Conservation (phyloP, 1,140 invertebrate species). For the Papilio glaucus region DNA sequence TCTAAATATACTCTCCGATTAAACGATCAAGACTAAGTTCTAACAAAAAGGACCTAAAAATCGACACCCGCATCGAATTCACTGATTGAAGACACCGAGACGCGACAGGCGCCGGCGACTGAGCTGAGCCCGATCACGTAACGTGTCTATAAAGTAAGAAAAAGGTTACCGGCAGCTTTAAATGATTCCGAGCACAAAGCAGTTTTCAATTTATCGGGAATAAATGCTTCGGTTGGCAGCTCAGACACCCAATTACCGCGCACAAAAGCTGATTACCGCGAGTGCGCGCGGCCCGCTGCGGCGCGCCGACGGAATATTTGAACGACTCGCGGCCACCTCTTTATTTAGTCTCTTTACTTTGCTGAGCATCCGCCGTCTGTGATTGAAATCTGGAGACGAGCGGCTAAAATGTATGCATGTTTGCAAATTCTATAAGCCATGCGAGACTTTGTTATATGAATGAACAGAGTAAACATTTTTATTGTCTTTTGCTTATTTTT, state of each 20-base stretch:
- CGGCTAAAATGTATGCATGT: conserved; percentile 17
- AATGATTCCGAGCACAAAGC: conserved; percentile 75
- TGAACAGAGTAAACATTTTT: neutral
- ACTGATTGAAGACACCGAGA: conserved; percentile 5
- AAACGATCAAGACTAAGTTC: neutral
- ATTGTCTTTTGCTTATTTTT: neutral
- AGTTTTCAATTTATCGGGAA: conserved; percentile 81
- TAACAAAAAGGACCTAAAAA: conserved; percentile 17
- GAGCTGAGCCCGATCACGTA: conserved; percentile 34
- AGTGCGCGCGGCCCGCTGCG: conserved; percentile 62
- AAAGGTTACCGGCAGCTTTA: conserved; percentile 63
- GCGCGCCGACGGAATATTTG: conserved; percentile 64
- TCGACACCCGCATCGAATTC: conserved; percentile 16
- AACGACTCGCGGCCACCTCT: conserved; percentile 69
- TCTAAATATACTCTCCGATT: neutral
- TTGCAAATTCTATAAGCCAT: neutral
- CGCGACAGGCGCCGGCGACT: neutral
- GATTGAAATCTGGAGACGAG: conserved; percentile 59
- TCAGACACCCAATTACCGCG: conserved; percentile 82
- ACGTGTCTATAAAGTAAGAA: conserved; percentile 48
- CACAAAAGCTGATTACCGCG: conserved; percentile 82
- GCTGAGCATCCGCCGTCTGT: conserved; percentile 46
- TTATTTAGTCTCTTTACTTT: conserved; percentile 67
- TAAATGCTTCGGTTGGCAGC: conserved; percentile 81
- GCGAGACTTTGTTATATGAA: neutral